These are phyloP conservation scores for Eufriesea mexicana DNA, from an alignment of 1,140 invertebrate species.

Conservation along the genomic window DNA sequence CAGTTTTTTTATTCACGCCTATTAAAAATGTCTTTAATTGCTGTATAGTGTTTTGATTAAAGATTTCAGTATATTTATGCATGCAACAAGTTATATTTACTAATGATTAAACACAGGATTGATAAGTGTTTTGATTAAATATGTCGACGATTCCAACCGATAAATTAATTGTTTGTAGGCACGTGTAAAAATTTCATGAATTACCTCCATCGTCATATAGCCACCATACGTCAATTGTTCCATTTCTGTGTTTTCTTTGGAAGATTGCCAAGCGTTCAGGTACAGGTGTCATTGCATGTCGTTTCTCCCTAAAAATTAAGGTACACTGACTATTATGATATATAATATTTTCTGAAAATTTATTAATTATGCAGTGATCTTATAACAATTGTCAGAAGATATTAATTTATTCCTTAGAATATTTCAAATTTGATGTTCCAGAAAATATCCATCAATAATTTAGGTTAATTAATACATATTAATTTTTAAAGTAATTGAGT, in stretches of 20 bases:
- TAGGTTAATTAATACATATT: too few relatives aligned
- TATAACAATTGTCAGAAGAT: too few relatives aligned
- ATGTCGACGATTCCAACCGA: not conserved
- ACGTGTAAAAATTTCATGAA: conserved; percentile 51
- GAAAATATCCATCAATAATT: too few relatives aligned
- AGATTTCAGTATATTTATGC: too few relatives aligned
- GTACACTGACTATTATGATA: not conserved
- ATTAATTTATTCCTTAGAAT: too few relatives aligned
- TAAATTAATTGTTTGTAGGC: conserved; percentile 6
- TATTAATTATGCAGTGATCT: too few relatives aligned
- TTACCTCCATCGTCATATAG: conserved; percentile 97
- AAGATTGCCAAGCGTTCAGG: conserved; percentile 86
- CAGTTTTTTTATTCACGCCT: too few relatives aligned
- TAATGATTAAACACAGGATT: not conserved
- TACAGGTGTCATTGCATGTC: conserved; percentile 71
- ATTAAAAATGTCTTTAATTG: too few relatives aligned
- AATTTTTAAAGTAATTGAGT: too few relatives aligned
- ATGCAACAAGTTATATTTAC: too few relatives aligned
- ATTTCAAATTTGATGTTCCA: too few relatives aligned
- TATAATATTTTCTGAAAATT: not conserved
- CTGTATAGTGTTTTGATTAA: too few relatives aligned
- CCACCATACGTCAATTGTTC: conserved; percentile 98
- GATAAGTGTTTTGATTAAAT: not conserved
- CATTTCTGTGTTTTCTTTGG: conserved; percentile 85
- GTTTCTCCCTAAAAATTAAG: conserved; percentile 64